Conservation (phyloP, 2,888 invertebrate species). For the Apomyelois bistriatella region DNA sequence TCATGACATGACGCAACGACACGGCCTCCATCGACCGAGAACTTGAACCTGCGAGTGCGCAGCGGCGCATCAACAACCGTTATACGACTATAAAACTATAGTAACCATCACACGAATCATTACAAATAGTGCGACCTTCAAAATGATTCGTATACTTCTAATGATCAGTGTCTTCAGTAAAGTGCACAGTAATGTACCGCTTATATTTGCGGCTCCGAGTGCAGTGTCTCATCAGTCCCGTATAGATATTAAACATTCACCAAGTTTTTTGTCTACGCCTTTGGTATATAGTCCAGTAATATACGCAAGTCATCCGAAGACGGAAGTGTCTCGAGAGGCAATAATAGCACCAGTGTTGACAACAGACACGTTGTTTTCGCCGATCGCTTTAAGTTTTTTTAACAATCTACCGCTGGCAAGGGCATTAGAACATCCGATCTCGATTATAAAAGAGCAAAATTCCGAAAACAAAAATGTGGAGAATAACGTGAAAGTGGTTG, state of each 20-base stretch:
- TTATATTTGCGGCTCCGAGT: slow-evolving; percentile 70
- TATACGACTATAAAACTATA: slow-evolving; percentile 61
- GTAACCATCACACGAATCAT: slow-evolving; percentile 33
- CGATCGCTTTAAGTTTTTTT: slow-evolving; percentile 55
- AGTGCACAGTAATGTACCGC: slow-evolving; percentile 46
- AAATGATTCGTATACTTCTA: slow-evolving; percentile 52
- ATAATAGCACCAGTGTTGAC: slow-evolving; percentile 38
- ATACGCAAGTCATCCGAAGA: slow-evolving; percentile 31
- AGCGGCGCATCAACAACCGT: slow-evolving; percentile 56
- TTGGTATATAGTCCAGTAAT: slow-evolving; percentile 49
- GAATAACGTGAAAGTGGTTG: not conserved
- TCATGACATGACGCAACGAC: slow-evolving; percentile 66
- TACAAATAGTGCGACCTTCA: slow-evolving; percentile 30
- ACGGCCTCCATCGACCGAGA: slow-evolving; percentile 51
- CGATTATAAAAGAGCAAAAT: slow-evolving; percentile 43
- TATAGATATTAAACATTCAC: slow-evolving; percentile 65
- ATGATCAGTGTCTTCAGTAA: slow-evolving; percentile 35
- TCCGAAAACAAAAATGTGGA: slow-evolving; percentile 9
- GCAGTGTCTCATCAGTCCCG: slow-evolving; percentile 79
- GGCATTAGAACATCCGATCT: slow-evolving; percentile 55
- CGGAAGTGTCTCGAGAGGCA: slow-evolving; percentile 32
- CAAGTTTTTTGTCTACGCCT: slow-evolving; percentile 42
- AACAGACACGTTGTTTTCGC: slow-evolving; percentile 44
- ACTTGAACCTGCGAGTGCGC: slow-evolving; percentile 59
- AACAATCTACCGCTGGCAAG: slow-evolving; percentile 59